Conservation (phyloP, 2,888 invertebrate genomes). For the Cecidostiba fungosa region DNA sequence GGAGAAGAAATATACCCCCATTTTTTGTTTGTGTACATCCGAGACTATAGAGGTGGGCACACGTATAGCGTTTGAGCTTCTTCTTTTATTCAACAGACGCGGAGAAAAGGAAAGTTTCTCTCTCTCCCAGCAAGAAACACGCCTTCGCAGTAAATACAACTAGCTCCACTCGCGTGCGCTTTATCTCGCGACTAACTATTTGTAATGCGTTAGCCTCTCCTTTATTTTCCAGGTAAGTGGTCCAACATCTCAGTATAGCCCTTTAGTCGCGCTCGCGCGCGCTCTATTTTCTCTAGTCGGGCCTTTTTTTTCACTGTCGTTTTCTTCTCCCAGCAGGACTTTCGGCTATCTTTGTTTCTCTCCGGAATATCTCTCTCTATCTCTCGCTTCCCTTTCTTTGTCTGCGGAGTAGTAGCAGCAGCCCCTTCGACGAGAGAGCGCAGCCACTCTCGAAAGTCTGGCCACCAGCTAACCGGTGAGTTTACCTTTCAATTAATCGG, state of each 20-base stretch:
- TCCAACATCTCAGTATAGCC: conserved; percentile 40
- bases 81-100: conserved; percentile 6
- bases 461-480: conserved; percentile 75
- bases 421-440: conserved; percentile 31
- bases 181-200: conserved; percentile 66
- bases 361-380: conserved; percentile 60
- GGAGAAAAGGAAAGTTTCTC: background rate
- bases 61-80: background rate
- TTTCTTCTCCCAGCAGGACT: conserved; percentile 1
- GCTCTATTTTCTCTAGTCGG: conserved; percentile 16
- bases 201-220: conserved; percentile 70
- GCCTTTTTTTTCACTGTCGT: conserved; percentile 27
- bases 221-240: conserved; percentile 72
- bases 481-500: conserved; percentile 79
- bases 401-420: background rate
- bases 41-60: background rate
- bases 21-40: background rate
- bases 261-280: conserved; percentile 51
- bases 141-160: conserved; percentile 18
- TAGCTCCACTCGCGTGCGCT: background rate
- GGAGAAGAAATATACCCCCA: background rate
- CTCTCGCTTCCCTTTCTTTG: conserved; percentile 53
- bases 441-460: conserved; percentile 74
- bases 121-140: background rate
- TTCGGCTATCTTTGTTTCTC: conserved; percentile 34